Base-by-base conservation (phyloP, 2,888 invertebrate species). In the Tanypteryx hageni region DNA sequence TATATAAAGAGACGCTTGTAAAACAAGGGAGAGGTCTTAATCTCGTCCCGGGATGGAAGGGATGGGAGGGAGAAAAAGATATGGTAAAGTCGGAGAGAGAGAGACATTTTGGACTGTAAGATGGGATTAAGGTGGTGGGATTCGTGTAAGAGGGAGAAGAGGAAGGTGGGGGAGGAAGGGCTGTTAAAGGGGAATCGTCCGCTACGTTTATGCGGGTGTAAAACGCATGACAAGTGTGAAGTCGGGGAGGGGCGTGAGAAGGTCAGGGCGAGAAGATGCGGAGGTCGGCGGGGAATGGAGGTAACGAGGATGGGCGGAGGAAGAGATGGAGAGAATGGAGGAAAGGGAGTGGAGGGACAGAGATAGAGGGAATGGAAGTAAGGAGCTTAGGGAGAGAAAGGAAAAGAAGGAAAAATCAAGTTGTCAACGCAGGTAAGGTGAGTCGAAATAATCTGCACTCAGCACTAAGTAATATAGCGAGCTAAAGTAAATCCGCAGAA, bases 11-110 rank as follows among this genome's bases (percentile, higher is more conserved):
- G 86, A 61, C 68, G n/a, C 86, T 86, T 86, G 86, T 86, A 86
- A 86, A 86, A 86, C 61, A 86, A 59, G 86, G 59, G 61, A 86
- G 86, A 61, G 86, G 86, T 61, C 86, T 86, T 86, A 86, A 86
- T 86, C 86, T 86, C 56, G 31, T 86, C 86, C 59, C 58, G 0
- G 85, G 13, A 14, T 22, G 4, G 85, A 27, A 58, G n/a, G 58
- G 58, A 58, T 58, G 86, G 27, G 56, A 16, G 83, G 0, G 76
- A 1, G 83, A 18, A 56, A 83, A 13, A 31, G 86, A 86, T 68
- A 61, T 59, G 61, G 18, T 7, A 14, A 31, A 61, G 61, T 11
- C 59, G 18, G 86, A 61, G 31, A 86, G 31, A 22, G 61, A 57
- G 57, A 83, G 83, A 61, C 59, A 31, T 61, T 86, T 86, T 86